Percentiles rank a stretch among this genome's conserved stretches.
Evolutionary conservation across 2,888 invertebrate species (phyloP).

Genomic region (Ferrisia virgata): DNA sequence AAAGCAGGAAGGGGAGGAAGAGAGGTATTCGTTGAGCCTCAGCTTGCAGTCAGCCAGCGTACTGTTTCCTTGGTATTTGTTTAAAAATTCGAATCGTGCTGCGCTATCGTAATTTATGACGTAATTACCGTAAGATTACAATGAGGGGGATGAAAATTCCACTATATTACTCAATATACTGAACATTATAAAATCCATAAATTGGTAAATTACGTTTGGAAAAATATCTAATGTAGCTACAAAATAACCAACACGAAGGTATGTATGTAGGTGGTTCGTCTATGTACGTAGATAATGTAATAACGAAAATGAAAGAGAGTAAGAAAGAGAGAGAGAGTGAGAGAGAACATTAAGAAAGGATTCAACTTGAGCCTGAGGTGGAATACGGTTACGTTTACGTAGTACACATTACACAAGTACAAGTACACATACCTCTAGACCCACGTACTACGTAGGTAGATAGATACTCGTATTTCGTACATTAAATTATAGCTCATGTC

Average conservation of each 20-base stretch:
- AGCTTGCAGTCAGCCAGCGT: background rate
- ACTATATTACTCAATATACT: background rate
- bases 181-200: background rate
- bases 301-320: no score
- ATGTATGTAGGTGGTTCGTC: background rate
- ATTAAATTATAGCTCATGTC: no score
- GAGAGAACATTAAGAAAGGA: no score
- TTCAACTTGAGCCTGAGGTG: background rate
- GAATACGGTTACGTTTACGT: no score
- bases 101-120: background rate
- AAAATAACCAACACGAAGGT: no score
- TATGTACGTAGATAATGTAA: background rate
- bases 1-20: background rate
- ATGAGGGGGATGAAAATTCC: background rate
- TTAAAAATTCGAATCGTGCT: background rate
- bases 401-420: no score
- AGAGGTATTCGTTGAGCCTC: background rate
- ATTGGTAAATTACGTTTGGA: background rate
- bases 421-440: no score
- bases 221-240: background rate
- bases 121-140: background rate
- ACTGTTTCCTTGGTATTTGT: no score
- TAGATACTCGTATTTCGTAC: no score
- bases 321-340: no score
- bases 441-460: no score